These are phyloP conservation scores for Atherinosoma microstoma DNA, from an alignment of 2,797 vertebrate species.

Conservation along the genomic window DNA sequence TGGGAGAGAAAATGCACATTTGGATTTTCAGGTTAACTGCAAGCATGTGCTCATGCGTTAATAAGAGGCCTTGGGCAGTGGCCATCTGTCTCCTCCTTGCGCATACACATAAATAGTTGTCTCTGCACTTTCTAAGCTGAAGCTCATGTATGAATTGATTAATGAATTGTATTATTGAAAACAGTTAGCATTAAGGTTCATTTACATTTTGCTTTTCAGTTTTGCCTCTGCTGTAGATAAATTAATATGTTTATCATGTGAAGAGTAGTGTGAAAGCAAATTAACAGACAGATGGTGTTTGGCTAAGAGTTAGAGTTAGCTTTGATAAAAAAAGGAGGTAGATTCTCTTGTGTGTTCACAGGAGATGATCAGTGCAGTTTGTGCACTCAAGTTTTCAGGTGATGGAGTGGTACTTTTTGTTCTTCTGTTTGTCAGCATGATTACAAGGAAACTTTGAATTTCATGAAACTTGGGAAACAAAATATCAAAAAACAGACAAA, in stretches of 20 bases:
- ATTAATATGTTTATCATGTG: not conserved
- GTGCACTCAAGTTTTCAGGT: not conserved
- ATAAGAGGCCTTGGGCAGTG: constrained; percentile 67
- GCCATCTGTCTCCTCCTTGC: constrained; percentile 72
- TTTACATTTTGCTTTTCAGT: constrained; percentile 1
- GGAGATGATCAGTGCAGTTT: not conserved
- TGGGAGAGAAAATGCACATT: constrained; percentile 36
- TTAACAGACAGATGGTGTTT: constrained; percentile 13
- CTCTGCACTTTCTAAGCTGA: constrained; percentile 24
- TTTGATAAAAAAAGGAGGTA: not conserved
- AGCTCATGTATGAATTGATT: constrained; percentile 29
- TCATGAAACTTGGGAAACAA: not conserved
- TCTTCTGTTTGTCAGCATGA: not conserved
- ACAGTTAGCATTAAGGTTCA: not conserved
- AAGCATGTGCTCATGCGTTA: constrained; percentile 72
- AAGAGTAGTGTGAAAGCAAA: not conserved
- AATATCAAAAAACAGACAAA: not conserved
- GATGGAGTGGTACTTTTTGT: not conserved
- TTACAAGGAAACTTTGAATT: not conserved
- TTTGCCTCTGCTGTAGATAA: not conserved
- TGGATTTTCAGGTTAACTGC: constrained; percentile 63
- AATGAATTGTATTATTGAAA: not conserved
- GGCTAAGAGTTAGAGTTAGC: not conserved
- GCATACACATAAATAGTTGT: not conserved
- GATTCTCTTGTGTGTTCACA: not conserved